Evolutionary conservation across 2,797 vertebrate species (phyloP).

Genomic region (Coregonus suidteri): DNA sequence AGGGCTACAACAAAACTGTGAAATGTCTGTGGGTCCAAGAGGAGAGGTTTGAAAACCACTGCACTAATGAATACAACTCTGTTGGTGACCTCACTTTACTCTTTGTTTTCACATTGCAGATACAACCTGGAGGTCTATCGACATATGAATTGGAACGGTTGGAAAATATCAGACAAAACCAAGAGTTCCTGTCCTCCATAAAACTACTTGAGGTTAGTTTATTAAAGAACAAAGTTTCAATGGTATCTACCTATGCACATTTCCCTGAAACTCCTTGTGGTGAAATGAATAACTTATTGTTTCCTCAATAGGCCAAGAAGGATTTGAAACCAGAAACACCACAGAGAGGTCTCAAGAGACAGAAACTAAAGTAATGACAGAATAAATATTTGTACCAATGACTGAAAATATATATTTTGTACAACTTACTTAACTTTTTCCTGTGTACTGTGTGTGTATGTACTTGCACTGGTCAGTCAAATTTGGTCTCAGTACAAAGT

Average conservation of each 20-base stretch:
- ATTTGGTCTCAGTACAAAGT: too few relatives aligned
- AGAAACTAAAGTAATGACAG: conserved; percentile 16
- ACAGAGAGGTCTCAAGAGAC: conserved; percentile 62
- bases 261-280: too few relatives aligned
- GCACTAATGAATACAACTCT: too few relatives aligned
- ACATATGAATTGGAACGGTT: conserved; percentile 86
- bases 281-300: neutral
- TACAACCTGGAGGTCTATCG: conserved; percentile 66
- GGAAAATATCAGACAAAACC: conserved; percentile 88
- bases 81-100: neutral
- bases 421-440: too few relatives aligned
- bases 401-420: too few relatives aligned
- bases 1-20: too few relatives aligned
- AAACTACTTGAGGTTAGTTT: conserved; percentile 78
- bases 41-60: too few relatives aligned
- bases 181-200: conserved; percentile 86
- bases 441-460: too few relatives aligned
- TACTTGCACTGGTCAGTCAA: too few relatives aligned
- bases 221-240: neutral
- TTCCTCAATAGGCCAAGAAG: conserved; percentile 58
- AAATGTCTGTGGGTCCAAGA: too few relatives aligned
- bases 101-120: conserved; percentile 5
- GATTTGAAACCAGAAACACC: conserved; percentile 52
- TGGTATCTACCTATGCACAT: neutral
- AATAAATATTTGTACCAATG: too few relatives aligned